Percentiles rank a stretch among this genome's conserved stretches.
phyloP scores from a whole-genome alignment of 2,888 invertebrate genomes.

The Cephus nigrinus region DNA sequence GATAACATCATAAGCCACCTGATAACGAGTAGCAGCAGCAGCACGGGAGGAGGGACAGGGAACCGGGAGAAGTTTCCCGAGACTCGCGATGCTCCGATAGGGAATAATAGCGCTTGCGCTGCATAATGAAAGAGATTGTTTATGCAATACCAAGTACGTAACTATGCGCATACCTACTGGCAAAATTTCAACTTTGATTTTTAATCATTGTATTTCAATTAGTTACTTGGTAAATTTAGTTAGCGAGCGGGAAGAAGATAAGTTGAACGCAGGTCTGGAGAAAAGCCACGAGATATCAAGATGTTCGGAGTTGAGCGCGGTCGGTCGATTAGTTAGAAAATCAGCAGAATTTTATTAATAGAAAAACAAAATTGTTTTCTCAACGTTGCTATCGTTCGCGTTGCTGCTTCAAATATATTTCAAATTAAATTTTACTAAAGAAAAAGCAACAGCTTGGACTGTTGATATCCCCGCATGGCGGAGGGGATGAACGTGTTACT shows the following conservation, averaged over 20 bases:
- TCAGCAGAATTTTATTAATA: neutral
- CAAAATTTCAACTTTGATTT: neutral
- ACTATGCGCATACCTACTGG: neutral
- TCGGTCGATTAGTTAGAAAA: neutral
- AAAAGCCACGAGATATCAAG: neutral
- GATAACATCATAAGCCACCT: neutral
- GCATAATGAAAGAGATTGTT: neutral
- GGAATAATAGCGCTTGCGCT: slow-evolving; percentile 36
- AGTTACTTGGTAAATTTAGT: neutral
- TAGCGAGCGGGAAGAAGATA: neutral
- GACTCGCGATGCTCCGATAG: slow-evolving; percentile 44
- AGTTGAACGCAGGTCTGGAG: neutral
- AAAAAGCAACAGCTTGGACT: neutral
- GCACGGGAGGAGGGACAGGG: neutral
- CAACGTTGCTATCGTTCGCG: neutral
- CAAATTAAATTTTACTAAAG: neutral
- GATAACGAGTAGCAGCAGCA: neutral
- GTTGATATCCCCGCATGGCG: neutral
- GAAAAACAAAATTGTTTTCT: neutral
- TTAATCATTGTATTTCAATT: neutral
- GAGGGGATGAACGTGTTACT: neutral
- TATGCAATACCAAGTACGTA: neutral
- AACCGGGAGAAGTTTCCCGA: slow-evolving; percentile 39
- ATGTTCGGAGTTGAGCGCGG: neutral
- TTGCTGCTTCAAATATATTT: neutral